phyloP scores from a whole-genome alignment of 1,140 invertebrate species.

The Drosophila seguyi region DNA sequence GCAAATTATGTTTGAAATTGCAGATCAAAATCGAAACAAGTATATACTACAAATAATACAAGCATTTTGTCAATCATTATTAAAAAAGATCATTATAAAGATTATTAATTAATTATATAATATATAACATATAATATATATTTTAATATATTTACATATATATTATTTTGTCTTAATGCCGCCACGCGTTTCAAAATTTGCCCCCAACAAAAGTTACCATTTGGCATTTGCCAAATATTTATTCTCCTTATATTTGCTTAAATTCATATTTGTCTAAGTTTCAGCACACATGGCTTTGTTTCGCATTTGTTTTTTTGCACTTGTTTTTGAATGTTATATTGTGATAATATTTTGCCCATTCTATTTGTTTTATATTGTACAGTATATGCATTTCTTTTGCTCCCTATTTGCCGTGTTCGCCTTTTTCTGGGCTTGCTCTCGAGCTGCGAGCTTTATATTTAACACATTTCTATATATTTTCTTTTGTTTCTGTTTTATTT shows the following conservation, averaged over 20 bases:
- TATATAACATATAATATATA: no score
- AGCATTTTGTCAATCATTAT: no score
- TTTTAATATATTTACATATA: no score
- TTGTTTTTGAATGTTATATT: constrained; percentile 27
- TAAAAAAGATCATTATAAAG: background rate
- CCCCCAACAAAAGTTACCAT: constrained; percentile 13
- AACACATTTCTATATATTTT: constrained; percentile 29
- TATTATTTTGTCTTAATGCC: no score
- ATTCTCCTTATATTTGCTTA: constrained; percentile 33
- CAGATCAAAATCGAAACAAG: background rate
- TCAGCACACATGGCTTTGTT: constrained; percentile 33
- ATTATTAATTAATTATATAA: no score
- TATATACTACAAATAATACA: background rate
- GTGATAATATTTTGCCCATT: constrained; percentile 35
- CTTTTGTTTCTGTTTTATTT: constrained; percentile 25
- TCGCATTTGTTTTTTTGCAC: constrained; percentile 1
- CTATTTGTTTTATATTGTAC: constrained; percentile 49
- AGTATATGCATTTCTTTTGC: constrained; percentile 41
- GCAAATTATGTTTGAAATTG: background rate
- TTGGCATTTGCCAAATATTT: constrained; percentile 33
- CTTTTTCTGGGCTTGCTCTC: constrained; percentile 8
- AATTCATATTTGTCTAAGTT: constrained; percentile 44
- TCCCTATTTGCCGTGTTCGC: constrained; percentile 36
- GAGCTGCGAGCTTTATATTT: constrained; percentile 39
- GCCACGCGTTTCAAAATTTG: constrained; percentile 15